phyloP scores from a whole-genome alignment of 2,888 invertebrate species.

The Oeneis ivallda region DNA sequence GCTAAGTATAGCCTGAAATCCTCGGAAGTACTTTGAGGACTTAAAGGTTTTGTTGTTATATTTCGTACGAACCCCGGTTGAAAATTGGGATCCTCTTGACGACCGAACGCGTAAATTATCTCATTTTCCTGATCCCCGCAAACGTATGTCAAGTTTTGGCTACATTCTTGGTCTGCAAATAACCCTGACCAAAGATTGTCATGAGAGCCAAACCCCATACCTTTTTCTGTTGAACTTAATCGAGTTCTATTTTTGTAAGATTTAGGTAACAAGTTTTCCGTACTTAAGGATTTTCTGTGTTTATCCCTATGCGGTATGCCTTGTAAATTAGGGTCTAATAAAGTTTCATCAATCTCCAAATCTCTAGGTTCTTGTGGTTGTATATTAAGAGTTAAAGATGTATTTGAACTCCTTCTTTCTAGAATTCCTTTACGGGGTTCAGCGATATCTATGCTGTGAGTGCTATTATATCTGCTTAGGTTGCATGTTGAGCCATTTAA shows the following conservation, averaged over 20 bases:
- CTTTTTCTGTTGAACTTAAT: slow-evolving; percentile 58
- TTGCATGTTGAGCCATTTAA: slow-evolving; percentile 77
- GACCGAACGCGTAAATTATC: slow-evolving; percentile 74
- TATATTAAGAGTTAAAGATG: slow-evolving; percentile 87
- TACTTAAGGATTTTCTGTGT: slow-evolving; percentile 82
- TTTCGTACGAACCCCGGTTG: slow-evolving; percentile 73
- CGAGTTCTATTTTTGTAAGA: slow-evolving; percentile 71
- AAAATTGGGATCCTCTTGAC: slow-evolving; percentile 64
- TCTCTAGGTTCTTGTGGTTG: slow-evolving; percentile 72
- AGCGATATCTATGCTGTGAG: slow-evolving; percentile 70
- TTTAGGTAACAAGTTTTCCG: slow-evolving; percentile 81
- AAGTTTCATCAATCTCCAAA: slow-evolving; percentile 69
- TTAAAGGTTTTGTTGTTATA: slow-evolving; percentile 84
- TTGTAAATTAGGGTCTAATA: slow-evolving; percentile 63
- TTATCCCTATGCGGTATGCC: slow-evolving; percentile 65
- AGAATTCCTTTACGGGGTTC: slow-evolving; percentile 84
- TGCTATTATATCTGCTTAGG: slow-evolving; percentile 74
- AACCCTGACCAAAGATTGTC: slow-evolving; percentile 77
- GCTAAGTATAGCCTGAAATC: slow-evolving; percentile 87
- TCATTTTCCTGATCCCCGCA: slow-evolving; percentile 77
- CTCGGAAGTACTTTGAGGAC: slow-evolving; percentile 85
- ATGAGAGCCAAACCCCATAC: slow-evolving; percentile 71
- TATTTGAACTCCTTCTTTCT: slow-evolving; percentile 90
- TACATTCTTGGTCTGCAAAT: slow-evolving; percentile 65
- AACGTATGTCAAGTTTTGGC: slow-evolving; percentile 69